Conservation (phyloP, 1,140 invertebrate species). For the Zaprionus taronus region DNA sequence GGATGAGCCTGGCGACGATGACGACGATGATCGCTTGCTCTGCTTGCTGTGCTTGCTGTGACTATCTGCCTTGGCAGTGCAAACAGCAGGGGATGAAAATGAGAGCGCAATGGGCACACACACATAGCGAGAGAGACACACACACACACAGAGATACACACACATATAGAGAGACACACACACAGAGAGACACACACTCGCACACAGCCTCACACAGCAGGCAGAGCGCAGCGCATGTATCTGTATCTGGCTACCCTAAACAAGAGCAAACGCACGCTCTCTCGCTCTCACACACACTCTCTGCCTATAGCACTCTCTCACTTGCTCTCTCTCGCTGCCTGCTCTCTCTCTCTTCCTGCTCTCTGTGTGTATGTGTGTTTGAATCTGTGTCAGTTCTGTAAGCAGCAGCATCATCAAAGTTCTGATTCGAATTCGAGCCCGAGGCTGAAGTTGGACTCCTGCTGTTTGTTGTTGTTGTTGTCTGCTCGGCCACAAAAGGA, state of each 20-base stretch:
- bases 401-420: conserved; percentile 57
- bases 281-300: conserved; percentile 8
- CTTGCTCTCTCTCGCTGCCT: conserved; percentile 15
- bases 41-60: conserved; percentile 36
- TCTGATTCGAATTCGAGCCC: conserved; percentile 39
- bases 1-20: conserved; percentile 35
- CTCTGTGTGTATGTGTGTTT: conserved; percentile 18
- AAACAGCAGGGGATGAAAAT: conserved; percentile 71
- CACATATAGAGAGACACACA: neutral
- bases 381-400: conserved; percentile 75
- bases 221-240: conserved; percentile 11
- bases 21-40: conserved; percentile 46
- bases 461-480: conserved; percentile 38
- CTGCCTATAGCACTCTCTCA: neutral
- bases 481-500: conserved; percentile 67
- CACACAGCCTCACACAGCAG: neutral
- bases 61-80: conserved; percentile 56
- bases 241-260: conserved; percentile 46
- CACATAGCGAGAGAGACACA: neutral
- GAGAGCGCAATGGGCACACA: conserved; percentile 24
- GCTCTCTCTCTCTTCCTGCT: conserved; percentile 7
- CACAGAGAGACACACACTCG: neutral
- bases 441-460: conserved; percentile 30
- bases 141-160: neutral
- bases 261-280: conserved; percentile 2